phyloP scores from a whole-genome alignment of 2,797 vertebrate genomes.

The Aeoliscus strigatus region DNA sequence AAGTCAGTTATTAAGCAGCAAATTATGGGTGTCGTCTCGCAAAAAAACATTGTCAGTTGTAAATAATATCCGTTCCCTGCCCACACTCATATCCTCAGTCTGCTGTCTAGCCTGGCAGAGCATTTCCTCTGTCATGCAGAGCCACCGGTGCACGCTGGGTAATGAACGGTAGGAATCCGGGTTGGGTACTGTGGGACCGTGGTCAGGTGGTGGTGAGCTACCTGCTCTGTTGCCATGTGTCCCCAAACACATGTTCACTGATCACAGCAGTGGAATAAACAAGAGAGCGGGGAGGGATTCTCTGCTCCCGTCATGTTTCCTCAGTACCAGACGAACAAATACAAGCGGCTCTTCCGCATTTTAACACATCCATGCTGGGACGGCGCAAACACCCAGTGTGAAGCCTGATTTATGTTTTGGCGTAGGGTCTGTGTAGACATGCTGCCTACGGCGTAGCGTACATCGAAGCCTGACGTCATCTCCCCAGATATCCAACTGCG shows the following conservation, averaged over 20 bases:
- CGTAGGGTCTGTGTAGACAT: too few relatives aligned
- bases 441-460: too few relatives aligned
- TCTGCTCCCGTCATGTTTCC: constrained; percentile 38
- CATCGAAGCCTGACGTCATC: too few relatives aligned
- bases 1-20: constrained; percentile 95
- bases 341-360: too few relatives aligned
- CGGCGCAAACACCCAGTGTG: too few relatives aligned
- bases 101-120: constrained; percentile 33
- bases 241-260: constrained; percentile 57
- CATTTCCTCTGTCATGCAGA: constrained; percentile 28
- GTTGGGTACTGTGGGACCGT: too few relatives aligned
- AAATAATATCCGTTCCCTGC: constrained; percentile 69
- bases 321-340: too few relatives aligned
- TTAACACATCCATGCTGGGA: too few relatives aligned
- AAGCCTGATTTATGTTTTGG: too few relatives aligned
- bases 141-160: constrained; percentile 27
- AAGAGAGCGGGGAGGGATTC: constrained; percentile 32
- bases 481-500: too few relatives aligned
- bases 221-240: constrained; percentile 56
- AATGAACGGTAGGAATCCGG: too few relatives aligned
- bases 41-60: constrained; percentile 71
- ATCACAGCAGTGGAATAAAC: constrained; percentile 58
- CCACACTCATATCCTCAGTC: constrained; percentile 50
- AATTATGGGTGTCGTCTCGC: constrained; percentile 80
- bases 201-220: constrained; percentile 62